phyloP scores from a whole-genome alignment of 2,113 vertebrate species.

The Gnathonemus echidnorhynchus region DNA sequence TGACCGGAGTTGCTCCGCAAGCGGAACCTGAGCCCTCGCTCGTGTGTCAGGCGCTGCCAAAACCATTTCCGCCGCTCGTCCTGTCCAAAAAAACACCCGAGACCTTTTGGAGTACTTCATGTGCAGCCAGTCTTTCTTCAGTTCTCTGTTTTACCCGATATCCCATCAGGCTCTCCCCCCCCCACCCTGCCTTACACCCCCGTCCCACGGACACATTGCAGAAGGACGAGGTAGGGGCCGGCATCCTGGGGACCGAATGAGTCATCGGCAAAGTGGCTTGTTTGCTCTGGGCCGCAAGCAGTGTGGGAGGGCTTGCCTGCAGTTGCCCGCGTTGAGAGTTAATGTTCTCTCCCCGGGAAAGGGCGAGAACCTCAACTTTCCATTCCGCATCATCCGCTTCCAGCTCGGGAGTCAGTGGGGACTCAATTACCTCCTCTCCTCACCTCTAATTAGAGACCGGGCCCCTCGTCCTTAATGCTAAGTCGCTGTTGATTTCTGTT shows the following conservation, averaged over 20 bases:
- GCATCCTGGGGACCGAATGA: neutral
- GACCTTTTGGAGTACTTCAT: neutral
- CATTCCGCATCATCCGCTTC: slow-evolving; percentile 35
- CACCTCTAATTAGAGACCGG: slow-evolving; percentile 64
- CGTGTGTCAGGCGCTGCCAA: neutral
- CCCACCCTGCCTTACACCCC: neutral
- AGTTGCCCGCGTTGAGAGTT: neutral
- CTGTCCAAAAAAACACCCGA: neutral
- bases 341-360: slow-evolving; percentile 11
- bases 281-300: neutral
- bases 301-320: slow-evolving; percentile 1
- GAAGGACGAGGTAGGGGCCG: neutral
- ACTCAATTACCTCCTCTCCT: slow-evolving; percentile 65
- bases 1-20: neutral
- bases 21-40: neutral
- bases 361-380: slow-evolving; percentile 10
- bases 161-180: neutral
- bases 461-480: slow-evolving; percentile 51
- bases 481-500: slow-evolving; percentile 42
- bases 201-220: neutral
- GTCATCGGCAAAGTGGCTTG: neutral
- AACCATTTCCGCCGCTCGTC: neutral
- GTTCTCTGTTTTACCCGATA: neutral
- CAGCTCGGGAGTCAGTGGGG: slow-evolving; percentile 49
- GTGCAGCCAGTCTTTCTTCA: neutral